Conservation (phyloP, 1,140 invertebrate species). For the Pseudachorutes palmiensis region DNA sequence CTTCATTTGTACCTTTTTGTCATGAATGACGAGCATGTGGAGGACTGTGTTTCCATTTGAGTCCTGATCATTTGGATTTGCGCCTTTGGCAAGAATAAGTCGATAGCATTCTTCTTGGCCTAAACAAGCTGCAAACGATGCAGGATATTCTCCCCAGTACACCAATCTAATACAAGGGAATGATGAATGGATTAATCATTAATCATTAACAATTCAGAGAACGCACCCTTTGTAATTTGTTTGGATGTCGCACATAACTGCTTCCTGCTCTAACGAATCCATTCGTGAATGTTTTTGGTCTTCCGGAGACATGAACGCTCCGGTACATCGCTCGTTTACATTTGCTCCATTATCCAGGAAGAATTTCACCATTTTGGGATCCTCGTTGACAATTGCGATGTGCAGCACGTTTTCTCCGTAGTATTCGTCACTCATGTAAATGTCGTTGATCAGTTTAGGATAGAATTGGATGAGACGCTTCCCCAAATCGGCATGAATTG, state of each 20-base stretch:
- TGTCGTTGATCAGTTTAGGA: constrained; percentile 91
- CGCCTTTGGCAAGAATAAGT: constrained; percentile 85
- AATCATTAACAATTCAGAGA: background rate
- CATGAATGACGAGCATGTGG: constrained; percentile 93
- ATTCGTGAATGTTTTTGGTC: constrained; percentile 86
- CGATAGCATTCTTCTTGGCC: constrained; percentile 96
- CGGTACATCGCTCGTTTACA: constrained; percentile 80
- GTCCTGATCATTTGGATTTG: constrained; percentile 88
- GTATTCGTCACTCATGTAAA: constrained; percentile 93
- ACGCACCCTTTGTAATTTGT: constrained; percentile 88
- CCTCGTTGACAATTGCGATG: constrained; percentile 96
- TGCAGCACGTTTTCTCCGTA: constrained; percentile 91
- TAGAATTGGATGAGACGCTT: constrained; percentile 83
- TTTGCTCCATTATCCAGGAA: constrained; percentile 84
- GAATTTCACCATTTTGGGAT: constrained; percentile 94
- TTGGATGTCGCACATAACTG: constrained; percentile 69
- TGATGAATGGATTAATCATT: too few relatives aligned
- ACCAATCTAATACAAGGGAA: too few relatives aligned
- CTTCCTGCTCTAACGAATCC: constrained; percentile 85
- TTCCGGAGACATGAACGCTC: constrained; percentile 94
- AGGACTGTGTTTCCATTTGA: constrained; percentile 95
- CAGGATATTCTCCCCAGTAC: constrained; percentile 96
- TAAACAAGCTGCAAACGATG: constrained; percentile 90
- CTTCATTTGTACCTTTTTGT: constrained; percentile 64
- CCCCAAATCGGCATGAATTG: constrained; percentile 83